A percentile compares a stretch with the other conserved stretches of the same genome.
phyloP scores from a whole-genome alignment of 2,888 invertebrate genomes.

The Psylliodes chrysocephalus region DNA sequence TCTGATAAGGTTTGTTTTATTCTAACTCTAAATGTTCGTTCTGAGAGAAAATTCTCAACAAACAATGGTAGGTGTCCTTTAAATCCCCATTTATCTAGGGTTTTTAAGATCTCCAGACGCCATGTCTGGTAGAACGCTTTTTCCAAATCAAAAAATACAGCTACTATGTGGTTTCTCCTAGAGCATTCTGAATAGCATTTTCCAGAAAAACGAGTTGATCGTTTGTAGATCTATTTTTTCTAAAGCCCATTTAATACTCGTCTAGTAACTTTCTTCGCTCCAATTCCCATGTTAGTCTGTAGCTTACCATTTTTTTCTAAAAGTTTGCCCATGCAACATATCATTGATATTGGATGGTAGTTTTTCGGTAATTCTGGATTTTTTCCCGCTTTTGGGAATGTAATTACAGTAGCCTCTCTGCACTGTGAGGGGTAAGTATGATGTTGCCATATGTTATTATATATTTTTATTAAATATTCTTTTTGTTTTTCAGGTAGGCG shows the following conservation, averaged over 20 bases:
- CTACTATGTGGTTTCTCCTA: slow-evolving; percentile 17
- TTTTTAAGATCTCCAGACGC: slow-evolving; percentile 32
- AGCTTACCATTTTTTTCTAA: slow-evolving; percentile 31
- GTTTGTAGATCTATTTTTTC: slow-evolving; percentile 2
- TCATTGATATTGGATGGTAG: slow-evolving; percentile 28
- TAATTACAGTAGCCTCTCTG: slow-evolving; percentile 22
- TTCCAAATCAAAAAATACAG: slow-evolving; percentile 23
- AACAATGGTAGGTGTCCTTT: slow-evolving; percentile 31
- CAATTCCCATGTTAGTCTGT: slow-evolving; percentile 13
- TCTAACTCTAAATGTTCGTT: slow-evolving; percentile 10
- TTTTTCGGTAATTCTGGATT: not conserved
- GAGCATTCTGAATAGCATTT: not conserved
- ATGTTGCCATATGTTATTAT: slow-evolving; percentile 21
- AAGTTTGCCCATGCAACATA: slow-evolving; percentile 25
- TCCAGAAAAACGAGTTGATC: slow-evolving; percentile 16
- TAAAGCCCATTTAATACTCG: slow-evolving; percentile 9
- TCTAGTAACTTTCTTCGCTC: slow-evolving; percentile 11
- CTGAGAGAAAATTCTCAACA: not conserved
- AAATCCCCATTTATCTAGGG: slow-evolving; percentile 32
- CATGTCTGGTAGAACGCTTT: slow-evolving; percentile 31
- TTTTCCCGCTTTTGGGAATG: slow-evolving; percentile 22
- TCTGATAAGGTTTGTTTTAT: too few species aligned
- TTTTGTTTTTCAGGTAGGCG: not conserved
- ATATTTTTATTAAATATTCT: slow-evolving; percentile 6
- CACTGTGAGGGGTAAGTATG: slow-evolving; percentile 13